Evolutionary conservation across 1,140 invertebrate species (phyloP).

Genomic region (Melanaphis sacchari): DNA sequence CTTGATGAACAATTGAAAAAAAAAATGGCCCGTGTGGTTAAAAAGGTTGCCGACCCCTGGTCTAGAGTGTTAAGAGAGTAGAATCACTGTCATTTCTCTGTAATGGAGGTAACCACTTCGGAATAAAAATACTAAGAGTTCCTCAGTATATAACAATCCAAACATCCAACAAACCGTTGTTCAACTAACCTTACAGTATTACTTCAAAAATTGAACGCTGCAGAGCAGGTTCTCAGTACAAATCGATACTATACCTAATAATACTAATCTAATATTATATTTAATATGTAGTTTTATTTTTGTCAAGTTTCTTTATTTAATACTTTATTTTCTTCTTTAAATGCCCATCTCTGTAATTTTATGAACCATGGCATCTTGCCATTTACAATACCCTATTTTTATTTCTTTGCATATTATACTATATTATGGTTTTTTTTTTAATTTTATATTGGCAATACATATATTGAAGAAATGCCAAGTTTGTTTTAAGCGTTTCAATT

Average conservation of each 20-base stretch:
- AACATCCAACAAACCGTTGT: too few relatives aligned
- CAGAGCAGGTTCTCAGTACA: neutral
- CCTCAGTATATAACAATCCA: too few relatives aligned
- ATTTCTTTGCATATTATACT: slow-evolving; percentile 29
- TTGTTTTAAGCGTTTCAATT: slow-evolving; percentile 14
- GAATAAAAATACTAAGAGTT: too few relatives aligned
- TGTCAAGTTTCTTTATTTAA: neutral
- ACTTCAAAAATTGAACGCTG: neutral
- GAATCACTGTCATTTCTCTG: too few relatives aligned
- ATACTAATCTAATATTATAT: neutral
- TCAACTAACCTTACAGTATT: too few relatives aligned
- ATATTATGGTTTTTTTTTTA: slow-evolving; percentile 13
- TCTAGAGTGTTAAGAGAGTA: too few relatives aligned
- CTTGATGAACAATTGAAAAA: too few relatives aligned
- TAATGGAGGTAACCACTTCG: too few relatives aligned
- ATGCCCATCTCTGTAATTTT: slow-evolving; percentile 26
- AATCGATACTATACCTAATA: neutral
- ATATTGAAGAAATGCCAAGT: slow-evolving; percentile 36
- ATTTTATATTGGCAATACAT: slow-evolving; percentile 31
- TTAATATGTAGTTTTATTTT: neutral
- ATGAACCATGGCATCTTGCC: slow-evolving; percentile 28
- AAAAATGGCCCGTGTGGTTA: too few relatives aligned
- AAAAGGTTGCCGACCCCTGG: too few relatives aligned
- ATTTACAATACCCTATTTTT: slow-evolving; percentile 47
- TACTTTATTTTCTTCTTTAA: slow-evolving; percentile 12